A percentile compares a stretch with the other conserved stretches of the same genome.
Evolutionary conservation across 2,797 vertebrate species (phyloP).

Genomic region (Trachurus trachurus): DNA sequence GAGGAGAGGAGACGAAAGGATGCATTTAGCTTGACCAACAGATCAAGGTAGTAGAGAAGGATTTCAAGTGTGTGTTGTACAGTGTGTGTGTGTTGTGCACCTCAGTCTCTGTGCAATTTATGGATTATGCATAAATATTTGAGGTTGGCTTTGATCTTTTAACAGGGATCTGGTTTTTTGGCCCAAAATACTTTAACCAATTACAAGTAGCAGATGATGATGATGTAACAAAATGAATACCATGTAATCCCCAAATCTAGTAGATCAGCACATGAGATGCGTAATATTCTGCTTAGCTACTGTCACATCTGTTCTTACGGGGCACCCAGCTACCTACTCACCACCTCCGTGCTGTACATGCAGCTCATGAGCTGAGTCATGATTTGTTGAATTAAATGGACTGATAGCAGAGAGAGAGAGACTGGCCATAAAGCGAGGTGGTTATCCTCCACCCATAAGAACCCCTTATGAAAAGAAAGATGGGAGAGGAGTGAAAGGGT

Average conservation of each 20-base stretch:
- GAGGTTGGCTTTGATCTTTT: not conserved
- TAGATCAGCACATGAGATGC: not conserved
- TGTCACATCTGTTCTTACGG: conserved; percentile 17
- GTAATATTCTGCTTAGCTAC: not conserved
- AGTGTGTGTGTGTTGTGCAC: not conserved
- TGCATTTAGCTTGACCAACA: not conserved
- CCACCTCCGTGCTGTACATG: conserved; percentile 36
- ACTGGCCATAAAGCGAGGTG: conserved; percentile 55
- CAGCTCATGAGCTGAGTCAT: conserved; percentile 62
- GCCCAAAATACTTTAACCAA: not conserved
- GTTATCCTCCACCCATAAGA: conserved; percentile 53
- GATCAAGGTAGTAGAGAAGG: not conserved
- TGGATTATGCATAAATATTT: conserved; percentile 9
- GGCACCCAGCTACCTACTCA: conserved; percentile 2
- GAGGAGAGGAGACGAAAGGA: not conserved
- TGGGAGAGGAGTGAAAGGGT: conserved; percentile 31
- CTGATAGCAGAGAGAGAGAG: conserved; percentile 52
- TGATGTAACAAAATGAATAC: not conserved
- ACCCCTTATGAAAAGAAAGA: conserved; percentile 49
- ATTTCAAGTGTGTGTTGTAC: not conserved
- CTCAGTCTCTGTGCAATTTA: not conserved
- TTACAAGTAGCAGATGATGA: not conserved
- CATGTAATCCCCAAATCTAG: not conserved
- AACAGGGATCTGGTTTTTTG: not conserved
- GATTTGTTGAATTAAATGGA: conserved; percentile 62